Percentiles rank a stretch among this genome's conserved stretches.
Conservation (phyloP, 2,113 vertebrate genomes). For the Propithecus coquereli region DNA sequence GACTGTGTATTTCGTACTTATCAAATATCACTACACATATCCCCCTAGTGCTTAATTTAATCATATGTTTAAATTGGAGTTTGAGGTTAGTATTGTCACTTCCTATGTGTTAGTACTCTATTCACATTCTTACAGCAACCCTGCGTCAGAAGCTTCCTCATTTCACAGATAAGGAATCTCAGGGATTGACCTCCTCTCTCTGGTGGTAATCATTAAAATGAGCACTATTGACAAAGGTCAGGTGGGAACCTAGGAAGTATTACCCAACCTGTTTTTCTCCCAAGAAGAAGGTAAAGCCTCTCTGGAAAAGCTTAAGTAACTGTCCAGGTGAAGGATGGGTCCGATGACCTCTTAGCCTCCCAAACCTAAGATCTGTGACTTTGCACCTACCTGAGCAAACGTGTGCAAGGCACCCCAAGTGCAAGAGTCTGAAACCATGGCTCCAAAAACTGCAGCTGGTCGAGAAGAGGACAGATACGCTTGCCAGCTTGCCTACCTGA, state of each 20-base stretch:
- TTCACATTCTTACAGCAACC: neutral
- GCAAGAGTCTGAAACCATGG: neutral
- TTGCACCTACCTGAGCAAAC: neutral
- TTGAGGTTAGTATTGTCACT: neutral
- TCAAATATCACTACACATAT: neutral
- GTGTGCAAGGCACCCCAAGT: neutral
- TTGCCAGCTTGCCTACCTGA: neutral
- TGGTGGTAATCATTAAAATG: slow-evolving; percentile 34
- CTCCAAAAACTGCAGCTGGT: neutral
- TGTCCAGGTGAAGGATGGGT: neutral
- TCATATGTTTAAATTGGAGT: neutral
- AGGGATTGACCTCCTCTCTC: neutral
- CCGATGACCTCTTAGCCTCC: neutral
- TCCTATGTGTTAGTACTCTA: neutral
- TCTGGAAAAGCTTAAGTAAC: neutral
- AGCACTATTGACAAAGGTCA: slow-evolving; percentile 5
- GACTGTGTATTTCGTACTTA: neutral
- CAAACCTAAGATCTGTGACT: neutral
- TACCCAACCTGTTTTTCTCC: neutral
- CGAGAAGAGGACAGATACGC: neutral
- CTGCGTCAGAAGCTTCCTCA: neutral
- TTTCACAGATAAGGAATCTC: neutral
- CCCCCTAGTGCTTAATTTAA: neutral
- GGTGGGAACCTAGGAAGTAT: neutral
- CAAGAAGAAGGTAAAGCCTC: neutral